Conservation (phyloP, 2,888 invertebrate genomes). For the Malthinus seriepunctatus region DNA sequence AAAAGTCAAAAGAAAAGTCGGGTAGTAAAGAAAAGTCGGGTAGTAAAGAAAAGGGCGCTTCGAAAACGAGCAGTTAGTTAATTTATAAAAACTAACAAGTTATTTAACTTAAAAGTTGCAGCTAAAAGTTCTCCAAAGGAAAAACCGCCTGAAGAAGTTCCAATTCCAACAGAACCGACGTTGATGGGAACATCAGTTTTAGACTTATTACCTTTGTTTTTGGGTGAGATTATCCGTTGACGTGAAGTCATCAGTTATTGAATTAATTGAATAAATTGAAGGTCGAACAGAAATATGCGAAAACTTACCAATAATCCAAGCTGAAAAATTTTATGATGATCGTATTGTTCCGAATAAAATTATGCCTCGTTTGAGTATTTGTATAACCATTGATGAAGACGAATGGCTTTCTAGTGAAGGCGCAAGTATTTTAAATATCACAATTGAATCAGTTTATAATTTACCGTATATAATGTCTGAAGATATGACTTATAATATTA, state of each 20-base stretch:
- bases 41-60: background rate
- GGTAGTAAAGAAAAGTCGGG: background rate
- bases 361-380: slow-evolving; percentile 43
- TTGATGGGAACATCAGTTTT: slow-evolving; percentile 31
- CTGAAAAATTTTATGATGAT: slow-evolving; percentile 37
- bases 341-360: slow-evolving; percentile 41
- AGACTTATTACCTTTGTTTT: slow-evolving; percentile 38
- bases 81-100: background rate
- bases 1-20: background rate
- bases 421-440: slow-evolving; percentile 42
- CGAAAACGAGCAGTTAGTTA: background rate
- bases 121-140: slow-evolving; percentile 8
- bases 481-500: slow-evolving; percentile 44
- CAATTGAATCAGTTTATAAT: slow-evolving; percentile 50
- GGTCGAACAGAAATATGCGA: slow-evolving; percentile 23
- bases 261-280: slow-evolving; percentile 18
- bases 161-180: slow-evolving; percentile 22
- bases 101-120: background rate
- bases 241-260: no score
- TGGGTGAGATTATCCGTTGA: slow-evolving; percentile 30
- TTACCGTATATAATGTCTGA: slow-evolving; percentile 39
- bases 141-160: slow-evolving; percentile 2
- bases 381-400: slow-evolving; percentile 37
- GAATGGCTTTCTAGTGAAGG: slow-evolving; percentile 30
- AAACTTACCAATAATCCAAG: slow-evolving; percentile 38